Evolutionary conservation across 1,140 invertebrate genomes (phyloP), one percentile per base, ranked within the genome.

Genomic region (Ips nitidus): DNA sequence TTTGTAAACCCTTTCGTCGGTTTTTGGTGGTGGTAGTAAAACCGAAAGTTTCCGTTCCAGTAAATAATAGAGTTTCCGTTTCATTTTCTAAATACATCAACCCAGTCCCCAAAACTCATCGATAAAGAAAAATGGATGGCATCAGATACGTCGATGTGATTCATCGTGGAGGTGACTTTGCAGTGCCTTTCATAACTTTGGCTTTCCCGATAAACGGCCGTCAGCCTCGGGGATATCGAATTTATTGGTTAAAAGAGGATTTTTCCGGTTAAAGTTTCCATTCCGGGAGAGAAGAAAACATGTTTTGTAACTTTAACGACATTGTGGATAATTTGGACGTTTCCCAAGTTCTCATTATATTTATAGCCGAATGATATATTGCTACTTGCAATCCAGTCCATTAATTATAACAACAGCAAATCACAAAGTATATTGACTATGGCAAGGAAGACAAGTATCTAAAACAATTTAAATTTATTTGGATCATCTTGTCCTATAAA

Each of bases 151-250:
- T 63, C 60, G 50, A 8, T 63, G 43, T 63, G 60, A 63, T 63
- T 63, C 60, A 63, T 63, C 50, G 60, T 8, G 41, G 60, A 63
- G 60, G 43, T 63, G 45, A 63, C 60, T 63, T 59, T 59, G 57
- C 57, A 59, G 57, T 59, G 57, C 57, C 57, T 59, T 63, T 63
- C 60, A 63, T 63, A 63, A 63, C 60, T 63, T 63, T 63, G 37
- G 43, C 50, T 22, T 40, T 37, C 42, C 22, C 43, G 60, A 63
- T 63, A 63, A 63, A 47, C 60, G 60, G 41, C 2, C 50, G 60
- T 50, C 60, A 50, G 6, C 22, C 60, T 38, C 39, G 50, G n/a
- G 42, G 60, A 63, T 52, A 52, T 45, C 37, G 60, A 63, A 63
- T 63, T 63, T 63, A 63, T 63, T 41, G 42, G n/a, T 45, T 40